Evolutionary conservation across 2,888 invertebrate genomes (phyloP).

Genomic region (Drosophila ezoana): DNA sequence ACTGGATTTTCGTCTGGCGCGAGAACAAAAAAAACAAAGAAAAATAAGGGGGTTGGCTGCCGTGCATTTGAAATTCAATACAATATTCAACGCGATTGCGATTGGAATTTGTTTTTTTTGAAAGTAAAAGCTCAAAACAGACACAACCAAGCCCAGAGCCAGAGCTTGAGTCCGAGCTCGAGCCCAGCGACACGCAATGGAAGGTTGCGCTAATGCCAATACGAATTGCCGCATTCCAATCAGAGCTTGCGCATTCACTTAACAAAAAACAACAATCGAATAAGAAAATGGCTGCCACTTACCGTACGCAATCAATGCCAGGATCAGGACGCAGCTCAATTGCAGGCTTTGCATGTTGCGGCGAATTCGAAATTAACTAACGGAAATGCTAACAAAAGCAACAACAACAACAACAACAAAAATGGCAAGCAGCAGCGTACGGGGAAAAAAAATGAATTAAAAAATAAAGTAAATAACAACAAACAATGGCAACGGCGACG

Average conservation of each 20-base stretch:
- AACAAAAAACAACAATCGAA: too few species aligned
- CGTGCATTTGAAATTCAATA: conserved; percentile 11
- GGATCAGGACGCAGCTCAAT: conserved; percentile 67
- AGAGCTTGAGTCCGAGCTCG: too few species aligned
- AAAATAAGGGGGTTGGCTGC: conserved; percentile 8
- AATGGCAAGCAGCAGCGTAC: conserved; percentile 19
- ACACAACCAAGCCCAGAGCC: conserved; percentile 1
- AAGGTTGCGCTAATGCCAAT: conserved; percentile 57
- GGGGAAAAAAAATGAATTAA: conserved; percentile 8
- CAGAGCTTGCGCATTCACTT: background rate
- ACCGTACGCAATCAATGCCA: conserved; percentile 71
- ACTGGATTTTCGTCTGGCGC: conserved; percentile 45
- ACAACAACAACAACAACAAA: conserved; percentile 8
- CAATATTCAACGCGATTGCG: conserved; percentile 24
- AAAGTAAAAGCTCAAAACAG: conserved; percentile 72
- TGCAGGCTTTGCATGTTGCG: conserved; percentile 67
- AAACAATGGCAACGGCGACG: conserved; percentile 16
- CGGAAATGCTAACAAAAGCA: conserved; percentile 20
- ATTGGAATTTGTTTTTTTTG: conserved; percentile 57
- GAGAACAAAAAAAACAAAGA: conserved; percentile 42
- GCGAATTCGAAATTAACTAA: conserved; percentile 9
- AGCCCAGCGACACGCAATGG: conserved; percentile 34
- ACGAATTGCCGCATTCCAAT: conserved; percentile 4
- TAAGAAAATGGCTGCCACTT: conserved; percentile 53
- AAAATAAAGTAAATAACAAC: conserved; percentile 12